Base-by-base conservation (phyloP, 1,140 invertebrate species). In the Calephelis virginiensis region DNA sequence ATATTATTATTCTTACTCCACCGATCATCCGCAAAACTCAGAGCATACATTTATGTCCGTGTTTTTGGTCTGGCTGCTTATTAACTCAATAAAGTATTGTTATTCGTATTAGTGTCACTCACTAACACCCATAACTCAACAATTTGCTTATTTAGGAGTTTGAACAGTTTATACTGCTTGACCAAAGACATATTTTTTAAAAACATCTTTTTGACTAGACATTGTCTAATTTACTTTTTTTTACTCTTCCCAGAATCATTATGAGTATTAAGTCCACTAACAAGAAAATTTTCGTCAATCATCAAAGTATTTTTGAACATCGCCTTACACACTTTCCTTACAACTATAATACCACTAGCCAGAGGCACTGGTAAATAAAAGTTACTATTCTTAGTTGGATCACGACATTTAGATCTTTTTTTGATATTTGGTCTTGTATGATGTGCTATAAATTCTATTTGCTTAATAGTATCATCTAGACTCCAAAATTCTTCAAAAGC, bases 371-470 rank as follows among this genome's bases (percentile, higher is more conserved):
- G 53, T 38, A 59, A 59, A 38, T 59, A 56, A 38, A 37, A 59
- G n/a, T 59, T 59, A 11, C 37, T 59, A 38, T 12, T 37, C 37
- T 59, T 12, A 38, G 53, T 59, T 10, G 53, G 53, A n/a, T 59
- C 53, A 59, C 28, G 28, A 8, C 6, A 37, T 28, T 59, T 59
- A 3, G 2, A 11, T 59, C 37, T 59, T 6, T 59, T 59, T 37
- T 37, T 59, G 1, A 59, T 38, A 59, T 59, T 59, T 59, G 56
- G 56, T 59, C 56, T 59, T n/a, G 56, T n/a, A 11, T 59, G 56
- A 59, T 59, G 56, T 7, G 56, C 28, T n/a, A 59, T 59, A n/a
- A 59, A 59, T 17, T 59, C 11, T 59, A 37, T 28, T 37, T 59
- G 56, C 37, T 59, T 37, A 40, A n/a, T 37, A 1, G 37, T 59